Base-by-base conservation (phyloP, 1,140 invertebrate genomes). In the Drosophila tsacasi region DNA sequence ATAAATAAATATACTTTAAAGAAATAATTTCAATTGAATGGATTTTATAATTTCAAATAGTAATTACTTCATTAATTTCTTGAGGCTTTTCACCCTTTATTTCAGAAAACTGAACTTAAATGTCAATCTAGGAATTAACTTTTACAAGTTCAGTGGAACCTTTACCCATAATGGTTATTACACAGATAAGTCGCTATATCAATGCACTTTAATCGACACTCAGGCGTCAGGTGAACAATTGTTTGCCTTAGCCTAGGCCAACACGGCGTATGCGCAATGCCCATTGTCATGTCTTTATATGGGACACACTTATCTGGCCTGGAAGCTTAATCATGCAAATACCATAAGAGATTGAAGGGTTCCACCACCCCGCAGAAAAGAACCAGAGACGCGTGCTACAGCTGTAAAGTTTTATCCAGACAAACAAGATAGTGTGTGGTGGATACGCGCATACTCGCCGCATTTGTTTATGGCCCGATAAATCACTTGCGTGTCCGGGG, bases 211-310 rank as follows among this genome's bases (percentile, higher is more conserved):
- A 69, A 42, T 42, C 35, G 64, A 19, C 66, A 50, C 15, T 35
- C 15, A 7, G 52, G 7, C 40, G 30, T 3, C n/a, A 32, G 54
- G 40, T 60, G 37, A 55, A 57, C 58, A 60, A 77, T 54, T 62
- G 21, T 61, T 66, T 68, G 60, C 76, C 62, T 62, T 57, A 55
- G 61, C 35, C 77, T 69, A 63, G 60, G 60, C 35, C 68, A 78
- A 83, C 66, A 47, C n/a, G 63, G 39, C 81, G 81, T 81, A 83
- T 84, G 78, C 72, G 72, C 65, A 73, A 84, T 79, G 59, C 62
- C 40, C 40, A 32, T 30, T 15, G 27, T 8, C 37, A 54, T 10
- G 72, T 52, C 58, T 40, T 12, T 39, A 19, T 25, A 37, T 30
- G n/a, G 60, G 10, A 25, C 19, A 44, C 46, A n/a, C 65, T 73